Conservation (phyloP, 64 coral and sea anemone genomes). For the Porites australiensis region DNA sequence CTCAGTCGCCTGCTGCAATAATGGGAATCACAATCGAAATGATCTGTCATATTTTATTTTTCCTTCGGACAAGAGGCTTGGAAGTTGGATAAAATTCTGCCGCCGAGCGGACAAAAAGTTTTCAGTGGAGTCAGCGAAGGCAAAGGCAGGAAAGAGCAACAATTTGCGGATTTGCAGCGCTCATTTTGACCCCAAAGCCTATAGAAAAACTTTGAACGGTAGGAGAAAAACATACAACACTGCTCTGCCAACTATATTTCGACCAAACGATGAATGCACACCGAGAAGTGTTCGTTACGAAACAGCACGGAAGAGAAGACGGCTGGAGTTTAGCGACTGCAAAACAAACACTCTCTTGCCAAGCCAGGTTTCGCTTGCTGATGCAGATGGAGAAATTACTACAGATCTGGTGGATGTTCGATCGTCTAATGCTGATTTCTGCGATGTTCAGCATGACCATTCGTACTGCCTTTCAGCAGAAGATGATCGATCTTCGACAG, state of each 20-base stretch:
- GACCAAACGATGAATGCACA: slow-evolving; percentile 1
- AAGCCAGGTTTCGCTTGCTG: slow-evolving; percentile 2
- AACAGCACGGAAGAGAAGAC: neutral
- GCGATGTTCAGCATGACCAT: slow-evolving; percentile 43
- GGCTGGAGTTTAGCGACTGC: neutral
- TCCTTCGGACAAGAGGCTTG: slow-evolving; percentile 30
- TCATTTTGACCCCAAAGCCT: slow-evolving; percentile 34
- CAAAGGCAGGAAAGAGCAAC: slow-evolving; percentile 37
- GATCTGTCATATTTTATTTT: slow-evolving; percentile 65
- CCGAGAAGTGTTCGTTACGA: slow-evolving; percentile 43
- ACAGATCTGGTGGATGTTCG: neutral
- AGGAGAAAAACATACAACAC: slow-evolving; percentile 14
- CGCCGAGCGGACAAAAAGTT: slow-evolving; percentile 38
- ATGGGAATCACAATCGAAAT: slow-evolving; percentile 44
- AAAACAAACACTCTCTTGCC: slow-evolving; percentile 16
- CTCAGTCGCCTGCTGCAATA: slow-evolving; percentile 56
- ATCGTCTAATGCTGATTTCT: neutral
- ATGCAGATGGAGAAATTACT: neutral
- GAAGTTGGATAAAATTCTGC: slow-evolving; percentile 54
- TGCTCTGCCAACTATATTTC: slow-evolving; percentile 48
- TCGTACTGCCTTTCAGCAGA: slow-evolving; percentile 34
- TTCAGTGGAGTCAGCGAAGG: slow-evolving; percentile 40
- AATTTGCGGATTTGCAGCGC: slow-evolving; percentile 70
- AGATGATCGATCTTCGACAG: slow-evolving; percentile 34
- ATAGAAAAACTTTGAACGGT: slow-evolving; percentile 51